A percentile compares a stretch with the other conserved stretches of the same genome.
These are phyloP conservation scores for Ianthella basta DNA, from an alignment of 37 sponge, comb jelly and placozoan genomes.

Conservation along the genomic window DNA sequence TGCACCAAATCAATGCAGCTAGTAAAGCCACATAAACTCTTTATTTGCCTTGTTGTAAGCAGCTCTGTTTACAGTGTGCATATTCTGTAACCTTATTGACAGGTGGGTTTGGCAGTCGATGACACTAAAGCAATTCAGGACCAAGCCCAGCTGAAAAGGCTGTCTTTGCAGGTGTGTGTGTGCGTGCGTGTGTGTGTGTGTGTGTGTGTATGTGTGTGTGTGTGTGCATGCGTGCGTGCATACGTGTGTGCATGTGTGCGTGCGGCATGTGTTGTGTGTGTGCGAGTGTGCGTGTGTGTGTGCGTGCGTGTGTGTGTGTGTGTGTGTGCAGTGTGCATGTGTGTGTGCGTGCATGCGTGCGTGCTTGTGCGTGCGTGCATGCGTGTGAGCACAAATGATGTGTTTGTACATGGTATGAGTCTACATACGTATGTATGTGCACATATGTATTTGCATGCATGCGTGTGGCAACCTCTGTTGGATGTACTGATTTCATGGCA, in stretches of 20 bases:
- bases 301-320: not conserved
- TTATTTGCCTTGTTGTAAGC: constrained; percentile 11
- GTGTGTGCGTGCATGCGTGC: constrained; percentile 26
- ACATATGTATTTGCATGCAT: not conserved
- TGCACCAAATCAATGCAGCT: constrained; percentile 25
- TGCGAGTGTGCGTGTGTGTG: not conserved
- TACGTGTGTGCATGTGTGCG: constrained; percentile 2
- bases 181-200: not conserved
- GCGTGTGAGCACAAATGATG: not conserved
- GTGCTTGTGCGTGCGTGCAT: constrained; percentile 2
- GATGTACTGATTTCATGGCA: no score
- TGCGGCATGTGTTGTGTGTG: not conserved
- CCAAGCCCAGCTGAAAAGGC: constrained; percentile 78
- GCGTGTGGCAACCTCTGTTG: no score
- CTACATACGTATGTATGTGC: constrained; percentile 16
- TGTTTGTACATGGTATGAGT: no score
- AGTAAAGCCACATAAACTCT: not conserved
- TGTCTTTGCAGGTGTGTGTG: constrained; percentile 82
- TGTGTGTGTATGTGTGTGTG: constrained; percentile 31
- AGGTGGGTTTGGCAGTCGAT: constrained; percentile 99
- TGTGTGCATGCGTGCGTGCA: constrained; percentile 1
- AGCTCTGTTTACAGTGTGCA: not conserved
- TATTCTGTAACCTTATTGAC: not conserved
- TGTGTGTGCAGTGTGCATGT: no score
- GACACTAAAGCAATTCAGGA: constrained; percentile 95